Evolutionary conservation across 2,888 invertebrate genomes (phyloP).

Genomic region (Linnaemya tessellans): DNA sequence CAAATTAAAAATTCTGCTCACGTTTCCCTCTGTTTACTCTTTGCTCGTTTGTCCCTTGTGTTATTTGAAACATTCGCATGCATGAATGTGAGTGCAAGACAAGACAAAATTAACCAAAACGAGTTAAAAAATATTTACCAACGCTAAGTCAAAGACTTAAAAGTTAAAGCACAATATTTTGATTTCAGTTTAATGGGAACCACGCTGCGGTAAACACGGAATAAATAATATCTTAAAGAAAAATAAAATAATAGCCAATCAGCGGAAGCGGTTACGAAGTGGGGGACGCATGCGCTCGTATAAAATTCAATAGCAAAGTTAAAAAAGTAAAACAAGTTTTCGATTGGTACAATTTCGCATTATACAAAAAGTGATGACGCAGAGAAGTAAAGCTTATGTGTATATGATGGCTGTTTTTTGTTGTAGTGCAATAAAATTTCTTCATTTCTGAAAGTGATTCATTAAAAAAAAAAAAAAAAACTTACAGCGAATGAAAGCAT

Average conservation of each 20-base stretch:
- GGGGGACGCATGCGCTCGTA: constrained; percentile 54
- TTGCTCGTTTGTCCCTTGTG: constrained; percentile 1
- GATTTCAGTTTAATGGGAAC: constrained; percentile 61
- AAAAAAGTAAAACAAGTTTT: constrained; percentile 71
- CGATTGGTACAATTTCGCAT: constrained; percentile 62
- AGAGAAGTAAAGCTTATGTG: constrained; percentile 31
- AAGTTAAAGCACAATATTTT: constrained; percentile 32
- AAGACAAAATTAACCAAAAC: constrained; percentile 14
- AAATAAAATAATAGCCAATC: background rate
- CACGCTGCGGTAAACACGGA: constrained; percentile 60
- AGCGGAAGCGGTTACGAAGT: constrained; percentile 36
- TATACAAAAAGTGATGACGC: constrained; percentile 66
- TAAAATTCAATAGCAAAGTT: constrained; percentile 50
- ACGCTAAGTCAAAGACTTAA: constrained; percentile 37
- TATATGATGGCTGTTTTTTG: constrained; percentile 10
- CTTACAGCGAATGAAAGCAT: constrained; percentile 45
- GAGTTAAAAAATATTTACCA: constrained; percentile 21
- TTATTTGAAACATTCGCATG: background rate
- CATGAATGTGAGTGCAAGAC: constrained; percentile 8
- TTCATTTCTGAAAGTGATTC: constrained; percentile 58
- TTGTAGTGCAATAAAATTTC: constrained; percentile 62
- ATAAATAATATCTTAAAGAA: constrained; percentile 25
- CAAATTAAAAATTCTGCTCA: constrained; percentile 63
- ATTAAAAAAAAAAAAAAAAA: constrained; percentile 22
- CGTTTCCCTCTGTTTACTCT: constrained; percentile 16